Conservation (phyloP, 2,797 vertebrate genomes). For the Muscicapa comitata region DNA sequence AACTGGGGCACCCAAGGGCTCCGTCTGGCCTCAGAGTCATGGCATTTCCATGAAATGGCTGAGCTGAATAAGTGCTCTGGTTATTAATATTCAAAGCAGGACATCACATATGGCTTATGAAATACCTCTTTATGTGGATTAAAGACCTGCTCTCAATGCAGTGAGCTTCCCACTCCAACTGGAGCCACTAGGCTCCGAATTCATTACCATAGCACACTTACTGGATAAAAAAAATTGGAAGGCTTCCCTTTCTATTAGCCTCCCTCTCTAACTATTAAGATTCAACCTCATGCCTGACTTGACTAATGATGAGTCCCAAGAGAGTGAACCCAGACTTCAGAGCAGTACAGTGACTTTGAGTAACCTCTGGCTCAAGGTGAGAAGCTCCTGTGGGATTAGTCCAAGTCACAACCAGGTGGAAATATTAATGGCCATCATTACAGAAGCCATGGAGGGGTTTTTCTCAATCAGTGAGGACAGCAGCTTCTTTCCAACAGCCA, state of each 20-base stretch:
- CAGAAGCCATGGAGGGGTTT: neutral
- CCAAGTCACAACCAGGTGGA: neutral
- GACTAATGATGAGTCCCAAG: conserved; percentile 7
- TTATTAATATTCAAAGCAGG: conserved; percentile 59
- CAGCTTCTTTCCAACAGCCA: neutral
- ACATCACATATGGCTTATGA: conserved; percentile 31
- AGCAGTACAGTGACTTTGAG: neutral
- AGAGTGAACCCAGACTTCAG: conserved; percentile 15
- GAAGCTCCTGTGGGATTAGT: neutral
- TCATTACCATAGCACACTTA: conserved; percentile 34
- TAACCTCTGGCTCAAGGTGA: conserved; percentile 27
- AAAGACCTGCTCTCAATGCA: conserved; percentile 25
- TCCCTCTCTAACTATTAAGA: conserved; percentile 17
- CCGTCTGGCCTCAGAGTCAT: neutral
- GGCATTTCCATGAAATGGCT: conserved; percentile 1
- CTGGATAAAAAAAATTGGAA: neutral
- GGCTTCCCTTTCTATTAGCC: conserved; percentile 26
- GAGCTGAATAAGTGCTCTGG: conserved; percentile 24
- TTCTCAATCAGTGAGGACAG: neutral
- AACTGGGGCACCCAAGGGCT: conserved; percentile 9
- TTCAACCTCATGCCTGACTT: conserved; percentile 23
- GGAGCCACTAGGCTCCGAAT: conserved; percentile 2
- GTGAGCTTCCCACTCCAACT: conserved; percentile 6
- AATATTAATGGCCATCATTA: neutral
- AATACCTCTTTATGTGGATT: conserved; percentile 42